Percentiles rank a stretch among this genome's conserved stretches.
phyloP scores from a whole-genome alignment of 2,888 invertebrate genomes.

The Dryocosmus kuriphilus region DNA sequence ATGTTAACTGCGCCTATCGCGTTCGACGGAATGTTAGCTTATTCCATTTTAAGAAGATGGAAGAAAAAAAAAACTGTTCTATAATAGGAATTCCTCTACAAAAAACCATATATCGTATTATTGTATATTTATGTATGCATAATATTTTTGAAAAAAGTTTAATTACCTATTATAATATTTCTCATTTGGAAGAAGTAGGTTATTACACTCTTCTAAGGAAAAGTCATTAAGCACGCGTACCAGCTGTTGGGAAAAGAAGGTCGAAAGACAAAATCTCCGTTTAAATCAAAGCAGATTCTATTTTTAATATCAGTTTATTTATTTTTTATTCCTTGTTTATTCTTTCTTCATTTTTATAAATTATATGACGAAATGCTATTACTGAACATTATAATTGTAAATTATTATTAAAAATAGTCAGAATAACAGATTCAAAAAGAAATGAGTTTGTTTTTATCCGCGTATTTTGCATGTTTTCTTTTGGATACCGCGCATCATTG shows the following conservation, averaged over 20 bases:
- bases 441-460: no score
- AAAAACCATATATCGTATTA: no score
- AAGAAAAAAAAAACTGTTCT: background rate
- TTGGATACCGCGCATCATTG: background rate
- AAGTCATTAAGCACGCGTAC: background rate
- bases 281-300: background rate
- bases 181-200: background rate
- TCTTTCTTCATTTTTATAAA: no score
- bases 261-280: background rate
- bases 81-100: background rate
- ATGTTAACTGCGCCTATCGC: slow-evolving; percentile 6
- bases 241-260: background rate
- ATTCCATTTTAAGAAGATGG: background rate
- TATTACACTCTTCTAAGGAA: background rate
- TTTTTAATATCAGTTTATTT: no score
- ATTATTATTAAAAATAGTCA: no score
- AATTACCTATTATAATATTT: no score
- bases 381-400: no score
- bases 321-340: no score
- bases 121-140: no score
- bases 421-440: no score
- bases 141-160: no score
- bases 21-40: slow-evolving; percentile 8
- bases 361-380: no score
- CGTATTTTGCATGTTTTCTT: background rate